Conservation (phyloP, 2,797 vertebrate species). For the Peromyscus aztecus region DNA sequence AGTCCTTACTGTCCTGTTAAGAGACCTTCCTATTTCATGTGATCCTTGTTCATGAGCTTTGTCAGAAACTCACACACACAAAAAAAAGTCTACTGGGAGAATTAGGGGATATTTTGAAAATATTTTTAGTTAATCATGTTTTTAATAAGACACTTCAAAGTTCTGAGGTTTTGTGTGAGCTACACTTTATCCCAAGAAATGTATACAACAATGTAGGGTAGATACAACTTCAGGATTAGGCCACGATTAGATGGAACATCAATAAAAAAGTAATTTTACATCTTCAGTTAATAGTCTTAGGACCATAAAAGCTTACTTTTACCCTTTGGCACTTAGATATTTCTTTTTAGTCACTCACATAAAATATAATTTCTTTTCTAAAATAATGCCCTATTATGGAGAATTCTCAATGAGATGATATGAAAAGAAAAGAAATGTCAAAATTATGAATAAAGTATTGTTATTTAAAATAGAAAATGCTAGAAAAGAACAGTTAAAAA, state of each 20-base stretch:
- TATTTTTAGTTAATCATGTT: not conserved
- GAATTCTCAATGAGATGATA: conserved; percentile 52
- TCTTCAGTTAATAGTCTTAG: conserved; percentile 1
- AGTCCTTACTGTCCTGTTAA: not conserved
- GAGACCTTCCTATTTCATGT: not conserved
- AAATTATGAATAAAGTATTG: conserved; percentile 60
- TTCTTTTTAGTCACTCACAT: conserved; percentile 5
- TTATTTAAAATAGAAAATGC: conserved; percentile 55
- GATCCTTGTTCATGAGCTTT: not conserved
- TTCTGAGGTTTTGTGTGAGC: not conserved
- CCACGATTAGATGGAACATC: not conserved
- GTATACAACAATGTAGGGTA: not conserved
- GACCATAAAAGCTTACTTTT: conserved; percentile 53
- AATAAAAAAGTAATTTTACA: conserved; percentile 20
- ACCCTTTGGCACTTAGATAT: conserved; percentile 7
- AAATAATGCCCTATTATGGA: conserved; percentile 50
- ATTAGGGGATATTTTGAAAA: conserved; percentile 43
- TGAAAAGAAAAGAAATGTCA: conserved; percentile 62
- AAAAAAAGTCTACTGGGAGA: not conserved
- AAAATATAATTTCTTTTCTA: conserved; percentile 46
- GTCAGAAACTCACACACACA: not conserved
- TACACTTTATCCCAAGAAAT: not conserved
- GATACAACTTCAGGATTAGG: not conserved
- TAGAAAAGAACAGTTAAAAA: conserved; percentile 46
- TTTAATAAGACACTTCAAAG: not conserved